Percentiles rank a stretch among this genome's conserved stretches.
These are phyloP conservation scores for Pediacus dermestoides DNA, from an alignment of 2,888 invertebrate genomes.

Conservation along the genomic window DNA sequence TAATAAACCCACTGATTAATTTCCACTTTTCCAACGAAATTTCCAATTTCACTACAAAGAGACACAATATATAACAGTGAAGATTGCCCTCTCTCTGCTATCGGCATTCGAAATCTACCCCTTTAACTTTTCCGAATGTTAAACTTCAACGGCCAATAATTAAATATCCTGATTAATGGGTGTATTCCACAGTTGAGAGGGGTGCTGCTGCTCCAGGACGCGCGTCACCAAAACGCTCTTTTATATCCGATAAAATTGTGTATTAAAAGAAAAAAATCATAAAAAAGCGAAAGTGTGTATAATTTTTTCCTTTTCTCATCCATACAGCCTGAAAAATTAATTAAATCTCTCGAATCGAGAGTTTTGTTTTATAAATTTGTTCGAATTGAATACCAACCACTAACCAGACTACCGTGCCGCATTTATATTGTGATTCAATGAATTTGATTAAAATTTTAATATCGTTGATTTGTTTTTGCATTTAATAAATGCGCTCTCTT, in stretches of 20 bases:
- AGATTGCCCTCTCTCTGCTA: too few relatives aligned
- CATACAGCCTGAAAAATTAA: slow-evolving; percentile 40
- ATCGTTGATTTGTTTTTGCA: slow-evolving; percentile 42
- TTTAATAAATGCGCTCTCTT: slow-evolving; percentile 10
- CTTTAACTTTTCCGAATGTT: slow-evolving; percentile 2
- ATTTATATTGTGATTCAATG: slow-evolving; percentile 39
- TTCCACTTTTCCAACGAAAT: too few relatives aligned
- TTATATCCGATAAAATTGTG: too few relatives aligned
- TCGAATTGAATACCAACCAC: slow-evolving; percentile 30
- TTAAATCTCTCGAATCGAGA: slow-evolving; percentile 35
- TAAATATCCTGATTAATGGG: slow-evolving; percentile 42
- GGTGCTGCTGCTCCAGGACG: too few relatives aligned
- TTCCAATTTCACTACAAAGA: too few relatives aligned
- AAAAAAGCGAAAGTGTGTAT: too few relatives aligned
- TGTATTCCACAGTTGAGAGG: too few relatives aligned
- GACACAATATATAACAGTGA: too few relatives aligned
- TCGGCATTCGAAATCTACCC: slow-evolving; percentile 10
- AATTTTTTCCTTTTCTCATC: too few relatives aligned
- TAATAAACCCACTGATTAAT: too few relatives aligned
- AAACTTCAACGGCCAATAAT: slow-evolving; percentile 43
- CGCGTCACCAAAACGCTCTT: too few relatives aligned
- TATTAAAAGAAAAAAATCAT: too few relatives aligned
- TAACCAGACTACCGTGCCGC: slow-evolving; percentile 27
- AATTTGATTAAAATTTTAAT: slow-evolving; percentile 47
- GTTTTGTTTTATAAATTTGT: slow-evolving; percentile 41